Conservation (phyloP, 2,888 invertebrate genomes). For the Nemoura dubitans region DNA sequence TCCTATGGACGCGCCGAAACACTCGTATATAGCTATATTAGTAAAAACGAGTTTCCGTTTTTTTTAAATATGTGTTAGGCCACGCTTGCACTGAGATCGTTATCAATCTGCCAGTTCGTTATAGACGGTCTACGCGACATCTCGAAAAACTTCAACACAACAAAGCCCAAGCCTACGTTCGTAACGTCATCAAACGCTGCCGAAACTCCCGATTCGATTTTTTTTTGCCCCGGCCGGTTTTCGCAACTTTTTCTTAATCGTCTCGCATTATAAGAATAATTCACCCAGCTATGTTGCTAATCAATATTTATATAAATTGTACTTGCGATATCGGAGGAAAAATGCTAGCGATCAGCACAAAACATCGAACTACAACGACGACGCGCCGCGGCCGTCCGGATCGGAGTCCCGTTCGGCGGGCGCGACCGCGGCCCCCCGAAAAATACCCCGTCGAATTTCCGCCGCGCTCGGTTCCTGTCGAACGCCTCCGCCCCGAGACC, state of each 20-base stretch:
- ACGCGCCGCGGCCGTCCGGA: background rate
- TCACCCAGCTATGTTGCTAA: constrained; percentile 2
- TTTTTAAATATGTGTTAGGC: background rate
- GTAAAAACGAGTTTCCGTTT: background rate
- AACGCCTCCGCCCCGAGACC: too few relatives aligned
- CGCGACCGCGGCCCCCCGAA: background rate
- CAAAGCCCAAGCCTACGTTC: too few relatives aligned
- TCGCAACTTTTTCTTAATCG: background rate
- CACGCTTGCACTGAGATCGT: background rate
- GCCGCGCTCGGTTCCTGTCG: background rate
- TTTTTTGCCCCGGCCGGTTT: too few relatives aligned
- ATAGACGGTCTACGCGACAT: too few relatives aligned
- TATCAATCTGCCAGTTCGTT: background rate
- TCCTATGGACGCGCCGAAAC: too few relatives aligned
- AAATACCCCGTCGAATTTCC: background rate
- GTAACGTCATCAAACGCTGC: too few relatives aligned
- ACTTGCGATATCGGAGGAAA: constrained; percentile 37
- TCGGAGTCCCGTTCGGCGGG: background rate
- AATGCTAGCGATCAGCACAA: constrained; percentile 1
- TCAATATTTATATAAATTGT: constrained; percentile 15
- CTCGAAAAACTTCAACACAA: too few relatives aligned
- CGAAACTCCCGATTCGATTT: too few relatives aligned
- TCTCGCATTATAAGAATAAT: constrained; percentile 21
- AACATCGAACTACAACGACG: background rate
- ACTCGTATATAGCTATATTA: background rate